These are phyloP conservation scores for Pyrrhia umbra DNA, from an alignment of 2,888 invertebrate genomes.

Conservation along the genomic window DNA sequence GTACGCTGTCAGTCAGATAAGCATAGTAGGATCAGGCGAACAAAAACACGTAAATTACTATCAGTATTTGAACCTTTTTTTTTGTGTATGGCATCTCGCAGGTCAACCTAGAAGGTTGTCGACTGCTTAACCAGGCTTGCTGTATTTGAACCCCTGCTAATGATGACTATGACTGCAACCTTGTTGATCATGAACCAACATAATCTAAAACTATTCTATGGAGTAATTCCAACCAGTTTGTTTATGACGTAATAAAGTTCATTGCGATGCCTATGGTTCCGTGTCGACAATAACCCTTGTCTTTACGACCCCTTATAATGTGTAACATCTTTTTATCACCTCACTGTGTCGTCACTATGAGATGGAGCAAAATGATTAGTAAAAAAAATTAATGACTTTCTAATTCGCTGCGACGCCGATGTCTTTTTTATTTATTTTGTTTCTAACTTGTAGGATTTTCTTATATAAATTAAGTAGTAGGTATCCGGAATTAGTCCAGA, in stretches of 20 bases:
- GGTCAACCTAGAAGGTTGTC: too few relatives aligned
- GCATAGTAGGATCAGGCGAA: too few relatives aligned
- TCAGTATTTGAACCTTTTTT: too few relatives aligned
- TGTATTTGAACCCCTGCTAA: neutral
- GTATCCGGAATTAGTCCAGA: too few relatives aligned
- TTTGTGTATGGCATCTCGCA: too few relatives aligned
- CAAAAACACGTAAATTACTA: too few relatives aligned
- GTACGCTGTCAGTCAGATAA: too few relatives aligned
- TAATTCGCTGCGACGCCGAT: too few relatives aligned
- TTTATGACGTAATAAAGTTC: conserved; percentile 51
- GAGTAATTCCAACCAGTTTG: conserved; percentile 23
- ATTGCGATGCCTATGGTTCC: conserved; percentile 30
- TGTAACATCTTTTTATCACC: conserved; percentile 56
- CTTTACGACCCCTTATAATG: conserved; percentile 60
- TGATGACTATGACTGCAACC: conserved; percentile 7
- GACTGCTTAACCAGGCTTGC: too few relatives aligned
- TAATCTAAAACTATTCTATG: conserved; percentile 46
- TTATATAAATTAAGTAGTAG: too few relatives aligned
- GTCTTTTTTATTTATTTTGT: too few relatives aligned
- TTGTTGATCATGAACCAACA: neutral
- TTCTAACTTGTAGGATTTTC: too few relatives aligned
- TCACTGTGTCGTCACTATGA: conserved; percentile 6
- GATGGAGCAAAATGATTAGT: conserved; percentile 31
- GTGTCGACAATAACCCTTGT: conserved; percentile 48
- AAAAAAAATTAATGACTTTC: neutral